Percentiles rank a stretch among this genome's conserved stretches.
These are phyloP conservation scores for Hermaeophaga mercurialis DNA, from an alignment of 2,888 invertebrate genomes.

Conservation along the genomic window DNA sequence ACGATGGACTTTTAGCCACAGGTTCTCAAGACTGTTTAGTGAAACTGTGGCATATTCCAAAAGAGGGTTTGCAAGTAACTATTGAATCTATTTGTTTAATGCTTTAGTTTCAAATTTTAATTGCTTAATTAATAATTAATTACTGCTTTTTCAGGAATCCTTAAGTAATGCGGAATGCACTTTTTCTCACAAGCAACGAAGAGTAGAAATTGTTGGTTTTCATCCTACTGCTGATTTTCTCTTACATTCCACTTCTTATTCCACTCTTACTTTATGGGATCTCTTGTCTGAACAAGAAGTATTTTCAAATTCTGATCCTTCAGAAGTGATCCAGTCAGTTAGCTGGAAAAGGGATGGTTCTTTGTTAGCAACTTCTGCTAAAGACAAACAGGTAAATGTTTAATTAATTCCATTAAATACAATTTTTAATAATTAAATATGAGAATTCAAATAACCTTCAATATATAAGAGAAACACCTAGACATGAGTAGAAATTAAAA, in stretches of 20 bases:
- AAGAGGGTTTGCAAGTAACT: constrained; percentile 65
- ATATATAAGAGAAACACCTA: too few species aligned
- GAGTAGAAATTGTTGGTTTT: constrained; percentile 89
- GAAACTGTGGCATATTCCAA: constrained; percentile 90
- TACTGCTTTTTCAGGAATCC: constrained; percentile 69
- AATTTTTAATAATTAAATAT: too few species aligned
- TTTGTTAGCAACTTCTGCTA: constrained; percentile 83
- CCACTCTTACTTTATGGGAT: constrained; percentile 85
- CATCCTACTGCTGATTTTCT: constrained; percentile 90
- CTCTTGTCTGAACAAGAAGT: constrained; percentile 80
- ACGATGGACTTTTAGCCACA: constrained; percentile 89
- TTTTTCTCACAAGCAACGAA: constrained; percentile 80
- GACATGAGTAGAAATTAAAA: too few species aligned
- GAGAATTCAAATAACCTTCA: too few species aligned
- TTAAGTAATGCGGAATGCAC: constrained; percentile 79
- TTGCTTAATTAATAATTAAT: background rate
- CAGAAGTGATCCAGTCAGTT: constrained; percentile 86
- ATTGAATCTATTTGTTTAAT: background rate
- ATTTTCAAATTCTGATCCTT: constrained; percentile 71
- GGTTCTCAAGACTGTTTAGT: constrained; percentile 89
- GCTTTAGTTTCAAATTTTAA: background rate
- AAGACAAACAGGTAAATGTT: constrained; percentile 77
- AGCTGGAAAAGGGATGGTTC: constrained; percentile 91
- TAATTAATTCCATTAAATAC: too few species aligned
- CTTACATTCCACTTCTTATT: constrained; percentile 84